Conservation (phyloP, 1,140 invertebrate genomes). For the Vollenhovia emeryi region DNA sequence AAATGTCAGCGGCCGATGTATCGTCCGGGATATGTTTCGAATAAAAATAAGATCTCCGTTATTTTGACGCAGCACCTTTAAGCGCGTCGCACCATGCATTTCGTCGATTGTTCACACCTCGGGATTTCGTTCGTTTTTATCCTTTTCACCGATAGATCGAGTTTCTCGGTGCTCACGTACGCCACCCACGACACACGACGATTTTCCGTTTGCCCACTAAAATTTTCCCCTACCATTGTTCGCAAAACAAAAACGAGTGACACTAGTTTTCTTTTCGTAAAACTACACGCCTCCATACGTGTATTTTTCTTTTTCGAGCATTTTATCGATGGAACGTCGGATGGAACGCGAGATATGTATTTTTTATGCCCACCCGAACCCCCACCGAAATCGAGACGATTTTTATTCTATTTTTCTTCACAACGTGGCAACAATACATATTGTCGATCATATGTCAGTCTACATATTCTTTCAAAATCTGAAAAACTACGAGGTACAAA, state of each 20-base stretch:
- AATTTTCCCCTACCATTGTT: background rate
- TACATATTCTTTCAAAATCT: background rate
- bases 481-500: background rate
- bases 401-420: slow-evolving; percentile 19
- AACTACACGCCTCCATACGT: background rate
- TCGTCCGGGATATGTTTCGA: background rate
- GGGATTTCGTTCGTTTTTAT: slow-evolving; percentile 2
- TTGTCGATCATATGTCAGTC: background rate
- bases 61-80: slow-evolving; percentile 29
- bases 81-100: background rate
- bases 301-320: background rate
- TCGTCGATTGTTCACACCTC: slow-evolving; percentile 37
- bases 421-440: background rate
- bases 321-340: slow-evolving; percentile 3
- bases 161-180: background rate
- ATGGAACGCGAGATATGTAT: background rate
- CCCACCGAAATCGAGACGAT: background rate
- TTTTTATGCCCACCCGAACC: background rate
- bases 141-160: slow-evolving; percentile 12
- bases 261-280: background rate
- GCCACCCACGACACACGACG: background rate
- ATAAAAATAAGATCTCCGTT: background rate
- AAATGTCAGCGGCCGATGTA: background rate
- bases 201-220: slow-evolving; percentile 3
- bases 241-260: background rate